A percentile compares a stretch with the other conserved stretches of the same genome.
These are phyloP conservation scores for Boulengeromyrus knoepffleri DNA, from an alignment of 2,113 vertebrate genomes.

Conservation along the genomic window DNA sequence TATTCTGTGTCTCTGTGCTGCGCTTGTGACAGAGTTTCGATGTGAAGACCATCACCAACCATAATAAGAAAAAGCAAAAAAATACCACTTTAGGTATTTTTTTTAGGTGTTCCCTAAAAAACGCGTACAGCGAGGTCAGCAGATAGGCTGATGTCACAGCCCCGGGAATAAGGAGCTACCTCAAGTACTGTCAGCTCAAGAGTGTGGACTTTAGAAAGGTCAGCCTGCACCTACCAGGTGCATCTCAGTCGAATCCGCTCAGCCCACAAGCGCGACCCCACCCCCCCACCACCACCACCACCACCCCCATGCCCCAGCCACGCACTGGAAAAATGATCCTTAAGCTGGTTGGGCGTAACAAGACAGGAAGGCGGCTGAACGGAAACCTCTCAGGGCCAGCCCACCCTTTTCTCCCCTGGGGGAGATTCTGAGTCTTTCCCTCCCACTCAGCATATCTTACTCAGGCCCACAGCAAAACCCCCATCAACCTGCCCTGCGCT, in stretches of 20 bases:
- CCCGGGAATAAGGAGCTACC: background rate
- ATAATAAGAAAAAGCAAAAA: background rate
- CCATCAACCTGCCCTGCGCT: background rate
- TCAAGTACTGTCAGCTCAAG: background rate
- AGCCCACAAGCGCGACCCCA: background rate
- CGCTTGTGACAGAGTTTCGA: background rate
- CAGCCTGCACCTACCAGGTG: background rate
- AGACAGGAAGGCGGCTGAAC: background rate
- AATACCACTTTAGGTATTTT: background rate
- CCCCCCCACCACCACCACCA: too few relatives aligned
- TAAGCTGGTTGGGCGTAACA: background rate
- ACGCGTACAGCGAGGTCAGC: background rate
- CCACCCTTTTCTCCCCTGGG: background rate
- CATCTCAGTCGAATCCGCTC: background rate
- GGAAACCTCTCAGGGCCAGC: background rate
- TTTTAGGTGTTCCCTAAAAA: background rate
- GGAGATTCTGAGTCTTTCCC: background rate
- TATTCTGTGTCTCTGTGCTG: background rate
- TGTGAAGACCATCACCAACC: background rate
- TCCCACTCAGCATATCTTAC: background rate
- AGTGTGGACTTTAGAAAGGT: background rate
- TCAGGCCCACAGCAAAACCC: background rate
- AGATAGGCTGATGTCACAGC: background rate
- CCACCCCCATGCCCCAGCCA: background rate
- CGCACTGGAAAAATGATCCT: background rate